Evolutionary conservation across 1,140 invertebrate genomes (phyloP).

Genomic region (Dufourea novaeangliae): DNA sequence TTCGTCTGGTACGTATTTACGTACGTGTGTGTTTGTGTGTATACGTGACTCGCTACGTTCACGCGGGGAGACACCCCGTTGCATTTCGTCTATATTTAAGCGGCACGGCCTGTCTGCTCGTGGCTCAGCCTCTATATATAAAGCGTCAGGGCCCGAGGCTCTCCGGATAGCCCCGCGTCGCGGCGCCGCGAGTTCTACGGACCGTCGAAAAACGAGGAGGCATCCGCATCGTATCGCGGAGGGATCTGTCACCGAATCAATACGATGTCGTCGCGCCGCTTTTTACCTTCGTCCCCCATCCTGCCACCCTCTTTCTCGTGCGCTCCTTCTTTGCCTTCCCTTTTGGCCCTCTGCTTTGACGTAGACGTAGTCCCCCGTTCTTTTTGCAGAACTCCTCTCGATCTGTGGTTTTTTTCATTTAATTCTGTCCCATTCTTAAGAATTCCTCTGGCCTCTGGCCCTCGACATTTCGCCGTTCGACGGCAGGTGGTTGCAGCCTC

Average conservation of each 20-base stretch:
- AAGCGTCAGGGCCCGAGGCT: slow-evolving; percentile 67
- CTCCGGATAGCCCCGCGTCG: slow-evolving; percentile 46
- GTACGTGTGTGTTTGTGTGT: too few species aligned
- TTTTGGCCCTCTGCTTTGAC: not conserved
- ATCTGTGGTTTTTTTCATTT: too few species aligned
- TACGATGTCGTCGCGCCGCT: slow-evolving; percentile 65
- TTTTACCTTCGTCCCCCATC: slow-evolving; percentile 49
- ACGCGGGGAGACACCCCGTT: slow-evolving; percentile 68
- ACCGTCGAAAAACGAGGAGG: slow-evolving; percentile 42
- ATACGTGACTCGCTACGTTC: slow-evolving; percentile 38
- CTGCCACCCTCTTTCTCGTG: slow-evolving; percentile 19
- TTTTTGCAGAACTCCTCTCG: not conserved
- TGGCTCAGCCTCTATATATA: slow-evolving; percentile 76
- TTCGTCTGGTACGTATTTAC: too few species aligned
- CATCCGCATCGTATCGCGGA: slow-evolving; percentile 54
- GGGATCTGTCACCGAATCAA: slow-evolving; percentile 71
- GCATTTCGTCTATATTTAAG: slow-evolving; percentile 78
- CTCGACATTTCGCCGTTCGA: too few species aligned
- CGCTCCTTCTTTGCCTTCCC: not conserved
- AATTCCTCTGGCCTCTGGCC: too few species aligned
- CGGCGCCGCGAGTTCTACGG: slow-evolving; percentile 25
- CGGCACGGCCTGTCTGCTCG: slow-evolving; percentile 67
- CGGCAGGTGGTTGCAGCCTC: slow-evolving; percentile 63
- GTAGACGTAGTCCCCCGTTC: not conserved
- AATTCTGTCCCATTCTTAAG: not conserved